Percentiles rank a stretch among this genome's conserved stretches.
Evolutionary conservation across 2,888 invertebrate genomes (phyloP).

Genomic region (Aphidoletes aphidimyza): DNA sequence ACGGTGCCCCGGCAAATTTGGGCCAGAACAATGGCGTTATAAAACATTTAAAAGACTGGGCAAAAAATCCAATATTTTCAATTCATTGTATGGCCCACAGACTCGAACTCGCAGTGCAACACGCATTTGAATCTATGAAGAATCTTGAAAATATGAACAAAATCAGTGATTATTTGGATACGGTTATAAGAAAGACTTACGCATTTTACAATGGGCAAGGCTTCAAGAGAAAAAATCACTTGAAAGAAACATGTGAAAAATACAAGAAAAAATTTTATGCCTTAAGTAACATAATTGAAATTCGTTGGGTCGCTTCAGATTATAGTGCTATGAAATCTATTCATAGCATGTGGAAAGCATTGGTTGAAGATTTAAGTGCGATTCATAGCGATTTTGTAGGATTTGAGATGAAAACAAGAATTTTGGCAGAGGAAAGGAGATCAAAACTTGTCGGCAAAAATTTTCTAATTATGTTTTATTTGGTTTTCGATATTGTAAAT

Average conservation of each 20-base stretch:
- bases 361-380: background rate
- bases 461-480: background rate
- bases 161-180: too few relatives aligned
- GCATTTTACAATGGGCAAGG: too few relatives aligned
- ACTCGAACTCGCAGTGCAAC: too few relatives aligned
- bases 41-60: too few relatives aligned
- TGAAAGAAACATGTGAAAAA: background rate
- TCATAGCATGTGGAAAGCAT: background rate
- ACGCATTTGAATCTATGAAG: too few relatives aligned
- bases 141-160: too few relatives aligned
- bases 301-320: background rate
- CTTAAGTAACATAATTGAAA: background rate
- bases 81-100: too few relatives aligned
- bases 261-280: background rate
- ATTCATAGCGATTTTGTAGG: background rate
- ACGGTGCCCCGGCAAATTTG: too few relatives aligned
- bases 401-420: background rate
- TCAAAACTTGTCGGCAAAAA: background rate
- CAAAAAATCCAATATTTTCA: too few relatives aligned
- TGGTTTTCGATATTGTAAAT: background rate
- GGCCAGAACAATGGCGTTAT: too few relatives aligned
- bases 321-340: background rate
- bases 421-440: background rate
- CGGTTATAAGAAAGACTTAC: too few relatives aligned
- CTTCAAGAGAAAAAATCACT: background rate